A percentile compares a stretch with the other conserved stretches of the same genome.
phyloP scores from a whole-genome alignment of 2,113 vertebrate genomes.

The Oenanthe melanoleuca region DNA sequence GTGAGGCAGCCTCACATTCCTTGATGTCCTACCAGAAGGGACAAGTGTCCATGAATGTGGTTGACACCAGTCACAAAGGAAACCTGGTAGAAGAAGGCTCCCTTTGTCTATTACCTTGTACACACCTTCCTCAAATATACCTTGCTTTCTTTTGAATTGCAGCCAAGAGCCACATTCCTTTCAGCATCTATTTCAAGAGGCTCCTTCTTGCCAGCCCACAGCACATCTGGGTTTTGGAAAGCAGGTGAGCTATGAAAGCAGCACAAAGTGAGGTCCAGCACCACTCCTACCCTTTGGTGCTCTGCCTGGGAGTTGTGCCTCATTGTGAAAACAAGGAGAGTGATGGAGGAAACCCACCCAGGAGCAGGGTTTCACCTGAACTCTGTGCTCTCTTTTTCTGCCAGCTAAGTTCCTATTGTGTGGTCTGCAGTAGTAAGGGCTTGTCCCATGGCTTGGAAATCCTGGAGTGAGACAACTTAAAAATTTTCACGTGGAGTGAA shows the following conservation, averaged over 20 bases:
- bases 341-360: not conserved
- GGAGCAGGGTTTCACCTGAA: not conserved
- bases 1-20: not conserved
- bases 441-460: not conserved
- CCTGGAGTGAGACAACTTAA: not conserved
- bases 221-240: not conserved
- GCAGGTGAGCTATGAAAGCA: not conserved
- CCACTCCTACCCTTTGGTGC: fast-evolving
- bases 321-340: not conserved
- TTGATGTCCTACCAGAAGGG: not conserved
- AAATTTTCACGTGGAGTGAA: not conserved
- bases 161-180: not conserved
- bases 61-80: not conserved
- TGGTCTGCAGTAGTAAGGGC: not conserved
- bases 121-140: not conserved
- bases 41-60: fast-evolving
- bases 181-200: not conserved
- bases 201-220: not conserved
- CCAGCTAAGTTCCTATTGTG: fast-evolving
- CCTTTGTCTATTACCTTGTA: not conserved
- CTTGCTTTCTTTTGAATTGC: not conserved
- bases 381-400: not conserved
- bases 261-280: not conserved
- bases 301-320: not conserved
- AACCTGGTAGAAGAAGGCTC: not conserved